Evolutionary conservation across 2,888 invertebrate genomes (phyloP).

Genomic region (Anticlea derivata): DNA sequence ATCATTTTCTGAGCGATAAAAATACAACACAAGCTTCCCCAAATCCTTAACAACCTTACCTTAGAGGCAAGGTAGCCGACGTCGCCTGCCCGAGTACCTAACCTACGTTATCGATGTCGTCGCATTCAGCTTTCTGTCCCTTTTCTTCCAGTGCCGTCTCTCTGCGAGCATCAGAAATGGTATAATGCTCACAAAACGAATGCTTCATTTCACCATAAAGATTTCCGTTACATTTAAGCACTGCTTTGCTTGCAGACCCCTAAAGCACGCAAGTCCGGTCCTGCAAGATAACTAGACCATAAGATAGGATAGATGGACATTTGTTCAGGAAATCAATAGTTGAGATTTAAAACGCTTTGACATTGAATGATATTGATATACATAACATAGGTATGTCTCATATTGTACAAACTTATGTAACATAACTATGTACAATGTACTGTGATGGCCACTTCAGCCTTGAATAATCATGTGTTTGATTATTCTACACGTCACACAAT

Average conservation of each 20-base stretch:
- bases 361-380: constrained; percentile 74
- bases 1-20: no score
- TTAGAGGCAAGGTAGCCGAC: no score
- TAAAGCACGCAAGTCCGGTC: no score
- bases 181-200: neutral
- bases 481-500: constrained; percentile 67
- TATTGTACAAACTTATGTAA: no score
- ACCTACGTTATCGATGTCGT: constrained; percentile 32
- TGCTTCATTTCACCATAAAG: neutral
- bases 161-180: no score
- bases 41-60: constrained; percentile 5
- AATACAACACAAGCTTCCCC: neutral
- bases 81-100: constrained; percentile 2
- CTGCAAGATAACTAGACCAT: neutral
- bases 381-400: no score
- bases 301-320: neutral
- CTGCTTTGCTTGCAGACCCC: no score
- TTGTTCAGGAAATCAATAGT: constrained; percentile 35
- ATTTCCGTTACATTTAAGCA: neutral
- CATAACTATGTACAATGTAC: constrained; percentile 58
- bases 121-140: constrained; percentile 37
- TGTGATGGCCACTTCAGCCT: constrained; percentile 70
- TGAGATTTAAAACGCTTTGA: constrained; percentile 53
- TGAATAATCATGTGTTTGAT: constrained; percentile 74
- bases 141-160: constrained; percentile 3